Evolutionary conservation across 2,797 vertebrate species (phyloP), one percentile per base, ranked within the genome.

Genomic region (Chromobotia macracanthus): DNA sequence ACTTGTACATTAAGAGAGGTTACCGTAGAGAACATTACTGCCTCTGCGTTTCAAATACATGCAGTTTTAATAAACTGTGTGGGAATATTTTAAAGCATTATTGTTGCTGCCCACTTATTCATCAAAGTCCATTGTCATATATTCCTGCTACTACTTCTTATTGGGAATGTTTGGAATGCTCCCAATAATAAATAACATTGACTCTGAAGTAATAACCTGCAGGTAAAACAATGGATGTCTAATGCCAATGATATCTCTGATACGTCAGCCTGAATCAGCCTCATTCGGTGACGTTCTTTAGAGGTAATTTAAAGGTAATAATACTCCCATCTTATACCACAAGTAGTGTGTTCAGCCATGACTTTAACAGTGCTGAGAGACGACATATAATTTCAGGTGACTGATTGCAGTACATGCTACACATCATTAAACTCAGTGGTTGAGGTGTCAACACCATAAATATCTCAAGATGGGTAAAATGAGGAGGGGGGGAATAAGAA

Each of bases 361-460:
- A 44, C 41, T 74, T 69, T 8, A 31, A 74, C 58, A 75, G 19
- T 69, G 64, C 50, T 51, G n/a, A 66, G 19, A 63, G 48, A 71
- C 48, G 7, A 28, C 5, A 31, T 69, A 48, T 56, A 7, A 21
- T 38, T 53, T 53, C 5, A 18, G 19, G 38, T 76, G 51, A 68
- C 21, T 67, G 21, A 67, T 67, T 58, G n/a, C 18, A 67, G 50
- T 44, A 66, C 35, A 76, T 46, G 38, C 50, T 67, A 46, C 15
- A 58, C 7, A 31, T 56, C 64, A 68, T 53, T 67, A 51, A 66
- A 55, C 63, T 44, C 61, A 28, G 48, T 51, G 18, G n/a, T 53
- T 25, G 41, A 74, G 72, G 23, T 73, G 50, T 44, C 31, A 56
- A 55, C 11, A 38, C 5, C 10, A 21, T 56, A 66, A 74, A 41